Conservation (phyloP, 2,797 vertebrate genomes). For the Mus spretus region DNA sequence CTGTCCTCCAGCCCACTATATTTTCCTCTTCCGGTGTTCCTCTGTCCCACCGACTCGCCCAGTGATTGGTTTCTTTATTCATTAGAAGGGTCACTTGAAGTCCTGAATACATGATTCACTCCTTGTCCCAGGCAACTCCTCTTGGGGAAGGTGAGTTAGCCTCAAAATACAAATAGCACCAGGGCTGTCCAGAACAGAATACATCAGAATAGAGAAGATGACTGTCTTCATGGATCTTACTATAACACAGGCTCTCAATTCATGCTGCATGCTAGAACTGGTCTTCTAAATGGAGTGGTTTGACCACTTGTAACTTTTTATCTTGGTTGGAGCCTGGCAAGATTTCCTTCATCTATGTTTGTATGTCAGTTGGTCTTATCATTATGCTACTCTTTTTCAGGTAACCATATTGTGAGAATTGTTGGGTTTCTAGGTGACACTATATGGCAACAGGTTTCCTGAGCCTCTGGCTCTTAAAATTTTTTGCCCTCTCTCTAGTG, state of each 20-base stretch:
- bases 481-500: not conserved
- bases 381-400: not conserved
- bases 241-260: not conserved
- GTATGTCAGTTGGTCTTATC: not conserved
- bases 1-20: no score
- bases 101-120: no score
- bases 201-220: slow-evolving; percentile 7
- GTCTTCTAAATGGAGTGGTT: not conserved
- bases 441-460: not conserved
- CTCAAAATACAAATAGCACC: no score
- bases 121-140: no score
- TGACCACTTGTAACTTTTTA: no score
- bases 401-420: not conserved
- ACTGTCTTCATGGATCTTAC: not conserved
- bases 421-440: not conserved
- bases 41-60: no score
- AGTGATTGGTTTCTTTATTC: no score
- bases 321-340: not conserved
- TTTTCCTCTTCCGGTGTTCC: no score
- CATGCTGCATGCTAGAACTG: not conserved
- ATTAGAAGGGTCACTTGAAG: no score
- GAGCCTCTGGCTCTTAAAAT: not conserved
- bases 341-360: not conserved
- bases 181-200: not conserved
- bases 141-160: no score